phyloP scores from a whole-genome alignment of 2,888 invertebrate genomes.

The Caenorhabditis drosophilae region DNA sequence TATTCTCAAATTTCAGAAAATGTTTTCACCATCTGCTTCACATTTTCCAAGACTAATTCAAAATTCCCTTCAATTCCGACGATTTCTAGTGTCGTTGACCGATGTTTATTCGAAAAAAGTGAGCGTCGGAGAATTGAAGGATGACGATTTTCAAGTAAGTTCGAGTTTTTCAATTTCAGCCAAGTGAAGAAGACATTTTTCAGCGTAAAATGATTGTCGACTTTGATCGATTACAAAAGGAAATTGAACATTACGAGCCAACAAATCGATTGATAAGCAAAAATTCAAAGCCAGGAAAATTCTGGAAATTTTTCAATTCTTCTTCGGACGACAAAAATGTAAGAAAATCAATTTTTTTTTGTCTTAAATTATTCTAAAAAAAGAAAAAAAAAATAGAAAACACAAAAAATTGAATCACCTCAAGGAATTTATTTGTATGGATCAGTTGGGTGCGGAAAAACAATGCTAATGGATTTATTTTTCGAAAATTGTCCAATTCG shows the following conservation, averaged over 20 bases:
- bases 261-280: conserved; percentile 11
- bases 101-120: conserved; percentile 41
- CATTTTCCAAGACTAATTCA: not conserved
- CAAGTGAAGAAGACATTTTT: no score
- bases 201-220: conserved; percentile 50
- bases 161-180: not conserved
- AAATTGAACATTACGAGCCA: conserved; percentile 41
- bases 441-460: conserved; percentile 85
- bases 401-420: conserved; percentile 6
- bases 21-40: no score
- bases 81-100: conserved; percentile 23
- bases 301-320: conserved; percentile 23
- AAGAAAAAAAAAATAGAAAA: not conserved
- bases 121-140: conserved; percentile 28
- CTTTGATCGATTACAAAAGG: conserved; percentile 41
- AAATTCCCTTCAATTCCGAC: conserved; percentile 5
- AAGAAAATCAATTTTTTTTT: no score
- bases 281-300: conserved; percentile 8
- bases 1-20: not conserved
- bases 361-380: no score
- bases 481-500: conserved; percentile 78
- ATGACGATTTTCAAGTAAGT: conserved; percentile 34
- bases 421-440: conserved; percentile 85
- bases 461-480: conserved; percentile 98
- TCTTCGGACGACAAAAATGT: no score